phyloP scores from a whole-genome alignment of 2,888 invertebrate genomes.

The Amphipoea lucens region DNA sequence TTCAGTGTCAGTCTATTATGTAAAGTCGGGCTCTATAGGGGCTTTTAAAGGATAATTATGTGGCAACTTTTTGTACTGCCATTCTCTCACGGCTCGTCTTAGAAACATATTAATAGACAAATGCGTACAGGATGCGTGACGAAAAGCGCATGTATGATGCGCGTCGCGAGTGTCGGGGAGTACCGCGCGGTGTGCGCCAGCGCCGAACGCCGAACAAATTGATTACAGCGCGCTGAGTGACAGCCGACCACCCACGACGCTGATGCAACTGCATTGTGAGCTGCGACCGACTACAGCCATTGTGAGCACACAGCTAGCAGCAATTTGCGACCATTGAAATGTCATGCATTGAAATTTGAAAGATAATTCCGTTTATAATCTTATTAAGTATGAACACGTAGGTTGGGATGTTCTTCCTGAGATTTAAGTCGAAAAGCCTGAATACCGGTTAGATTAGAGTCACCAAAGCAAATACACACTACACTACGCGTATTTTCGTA shows the following conservation, averaged over 20 bases:
- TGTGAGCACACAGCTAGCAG: constrained; percentile 66
- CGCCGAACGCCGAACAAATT: constrained; percentile 88
- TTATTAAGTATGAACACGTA: constrained; percentile 39
- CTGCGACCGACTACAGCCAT: constrained; percentile 72
- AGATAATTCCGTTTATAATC: constrained; percentile 64
- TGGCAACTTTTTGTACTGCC: constrained; percentile 40
- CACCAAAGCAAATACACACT: not conserved
- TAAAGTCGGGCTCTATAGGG: constrained; percentile 4
- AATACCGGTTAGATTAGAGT: constrained; percentile 19
- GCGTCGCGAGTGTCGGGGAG: constrained; percentile 68
- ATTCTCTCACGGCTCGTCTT: constrained; percentile 56
- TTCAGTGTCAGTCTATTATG: constrained; percentile 11
- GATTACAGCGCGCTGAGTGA: constrained; percentile 86
- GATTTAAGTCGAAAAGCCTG: constrained; percentile 28
- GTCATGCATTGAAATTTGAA: constrained; percentile 68
- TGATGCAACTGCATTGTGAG: constrained; percentile 74
- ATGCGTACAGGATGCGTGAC: constrained; percentile 84
- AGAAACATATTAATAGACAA: constrained; percentile 72
- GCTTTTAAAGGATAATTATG: constrained; percentile 33
- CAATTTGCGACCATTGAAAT: constrained; percentile 75
- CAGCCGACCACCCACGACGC: constrained; percentile 86
- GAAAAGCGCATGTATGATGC: constrained; percentile 79
- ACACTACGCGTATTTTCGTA: not conserved
- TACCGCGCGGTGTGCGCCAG: constrained; percentile 73
- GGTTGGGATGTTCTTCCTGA: constrained; percentile 19